Evolutionary conservation across 2,113 vertebrate genomes (phyloP), one percentile per base, ranked within the genome.

Genomic region (Tenrec ecaudatus): DNA sequence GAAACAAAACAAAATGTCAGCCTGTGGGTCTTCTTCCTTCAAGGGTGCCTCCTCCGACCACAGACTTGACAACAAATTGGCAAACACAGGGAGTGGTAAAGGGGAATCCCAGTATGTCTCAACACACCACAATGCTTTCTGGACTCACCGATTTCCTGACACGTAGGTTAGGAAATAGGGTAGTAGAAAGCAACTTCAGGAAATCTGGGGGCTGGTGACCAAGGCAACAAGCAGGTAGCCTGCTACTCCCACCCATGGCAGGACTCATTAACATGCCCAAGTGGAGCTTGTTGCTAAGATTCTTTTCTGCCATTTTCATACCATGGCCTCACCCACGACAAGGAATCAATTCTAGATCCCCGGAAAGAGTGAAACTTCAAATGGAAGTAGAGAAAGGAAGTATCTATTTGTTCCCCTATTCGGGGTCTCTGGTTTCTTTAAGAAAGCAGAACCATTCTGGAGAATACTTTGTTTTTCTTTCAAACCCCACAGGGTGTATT

Each of bases 61-160:
- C 14, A 38, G 0, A 22, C 53, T 43, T n/a, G 20, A 38, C 11
- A 36, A 68, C n/a, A 22, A 17, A 9, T 1, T 36, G 71, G 60
- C 57, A 69, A 14, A 89, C 69, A 36, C 38, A 14, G 14, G 40
- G 76, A 23, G 14, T 2, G 1, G 23, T 6, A 29, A 38, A 71
- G 29, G 77, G 84, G 60, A 57, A 71, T 22, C 66, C 31, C 33
- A 31, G 77, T 31, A 20, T 2, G 4, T 33, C 53, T 53, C 17
- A 3, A 22, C 19, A 14, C 1, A 3, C 14, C n/a, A 23, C 0
- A 0, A 31, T 29, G 82, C 15, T 40, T 80, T 64, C 38, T 29
- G 40, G 79, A 84, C 15, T 78, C 36, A 36, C 20, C 17, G 2
- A 2, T 14, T 33, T 33, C 47, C 53, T 0, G 19, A 53, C 23